Evolutionary conservation across 2,888 invertebrate genomes (phyloP).

Genomic region (Slavum lentiscoides): DNA sequence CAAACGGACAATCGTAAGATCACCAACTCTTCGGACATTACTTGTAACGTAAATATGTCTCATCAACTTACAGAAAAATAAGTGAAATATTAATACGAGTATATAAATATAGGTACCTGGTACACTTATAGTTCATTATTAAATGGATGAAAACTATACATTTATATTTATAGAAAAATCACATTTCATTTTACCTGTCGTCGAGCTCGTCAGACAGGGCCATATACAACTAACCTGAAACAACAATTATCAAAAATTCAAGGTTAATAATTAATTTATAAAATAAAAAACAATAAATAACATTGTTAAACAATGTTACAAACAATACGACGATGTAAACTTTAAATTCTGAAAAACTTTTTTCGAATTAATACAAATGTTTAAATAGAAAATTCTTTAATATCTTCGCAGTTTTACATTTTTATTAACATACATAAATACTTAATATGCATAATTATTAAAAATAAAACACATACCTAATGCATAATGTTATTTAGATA

Average conservation of each 20-base stretch:
- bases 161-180: not conserved
- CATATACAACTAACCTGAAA: slow-evolving; percentile 50
- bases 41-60: no score
- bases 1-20: no score
- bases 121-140: no score
- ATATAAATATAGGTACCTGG: no score
- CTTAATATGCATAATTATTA: no score
- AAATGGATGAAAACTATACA: no score
- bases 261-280: not conserved
- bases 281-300: not conserved
- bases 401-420: not conserved
- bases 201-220: slow-evolving; percentile 43
- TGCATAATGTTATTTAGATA: no score
- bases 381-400: not conserved
- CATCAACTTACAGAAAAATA: no score
- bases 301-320: not conserved
- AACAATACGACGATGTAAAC: not conserved
- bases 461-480: no score
- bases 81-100: no score
- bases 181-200: slow-evolving; percentile 38
- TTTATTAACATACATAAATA: no score
- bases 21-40: no score
- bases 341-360: not conserved
- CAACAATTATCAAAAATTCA: not conserved
- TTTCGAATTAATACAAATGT: not conserved